Evolutionary conservation across 2,888 invertebrate species (phyloP), one percentile per base, ranked within the genome.

Genomic region (Netelia fuscicornis): DNA sequence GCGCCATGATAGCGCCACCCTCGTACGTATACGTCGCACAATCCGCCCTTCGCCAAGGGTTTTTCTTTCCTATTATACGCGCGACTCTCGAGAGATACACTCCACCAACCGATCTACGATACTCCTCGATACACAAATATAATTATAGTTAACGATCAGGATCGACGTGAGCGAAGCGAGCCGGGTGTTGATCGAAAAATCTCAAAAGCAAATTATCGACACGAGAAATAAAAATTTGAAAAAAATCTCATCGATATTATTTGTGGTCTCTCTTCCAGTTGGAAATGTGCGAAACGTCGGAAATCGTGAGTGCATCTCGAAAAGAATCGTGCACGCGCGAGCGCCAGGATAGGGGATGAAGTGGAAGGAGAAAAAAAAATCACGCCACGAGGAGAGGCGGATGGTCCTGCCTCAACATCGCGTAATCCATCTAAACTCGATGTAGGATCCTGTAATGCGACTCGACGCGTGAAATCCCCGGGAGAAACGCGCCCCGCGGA

Each of bases 401-500:
- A 75, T 48, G 85, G 86, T 83, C 86, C 89, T 89, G 88, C 88
- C 87, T 87, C 89, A 86, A 88, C 88, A 86, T 88, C 86, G 85
- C 86, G 87, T 91, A 91, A 91, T 91, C 88, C 90, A 88, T 90
- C 88, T 90, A 91, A 79, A 90, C 89, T 86, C 90, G 89, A 90
- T 83, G 86, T 81, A 83, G 90, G 88, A 91, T 90, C 88, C 88
- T 82, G 86, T 91, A 89, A 91, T 91, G 90, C 91, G 88, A 90
- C 87, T 87, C 90, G 91, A 91, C 92, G 91, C 91, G 91, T 91
- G 89, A 91, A 91, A 91, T 91, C 91, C 90, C 87, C 74, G 71
- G 79, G 62, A 84, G 85, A 86, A 86, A 76, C 78, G 80, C 54
- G 1, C 11, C 48, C 13, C 52, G 62, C 54, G 72, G 67, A 84